phyloP scores from a whole-genome alignment of 2,113 vertebrate species.

The Anoplopoma fimbria region DNA sequence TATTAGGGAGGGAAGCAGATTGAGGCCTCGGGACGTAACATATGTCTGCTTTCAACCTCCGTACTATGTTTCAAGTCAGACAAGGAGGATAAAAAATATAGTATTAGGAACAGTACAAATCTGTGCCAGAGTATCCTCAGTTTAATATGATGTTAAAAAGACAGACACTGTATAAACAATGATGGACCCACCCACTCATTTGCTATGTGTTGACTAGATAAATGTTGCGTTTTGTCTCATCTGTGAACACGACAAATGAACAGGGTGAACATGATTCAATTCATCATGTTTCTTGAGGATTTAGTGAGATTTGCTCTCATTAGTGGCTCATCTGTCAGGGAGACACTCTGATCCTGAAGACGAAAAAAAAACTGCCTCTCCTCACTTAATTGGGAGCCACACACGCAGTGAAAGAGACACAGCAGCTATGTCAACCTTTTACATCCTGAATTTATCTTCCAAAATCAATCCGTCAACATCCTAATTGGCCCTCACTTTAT shows the following conservation, averaged over 20 bases:
- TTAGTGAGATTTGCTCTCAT: slow-evolving; percentile 81
- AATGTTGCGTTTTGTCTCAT: slow-evolving; percentile 73
- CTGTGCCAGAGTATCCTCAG: not conserved
- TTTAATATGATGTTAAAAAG: slow-evolving; percentile 40
- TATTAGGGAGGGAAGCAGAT: slow-evolving; percentile 82
- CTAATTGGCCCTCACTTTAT: slow-evolving; percentile 84
- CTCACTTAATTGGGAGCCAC: slow-evolving; percentile 82
- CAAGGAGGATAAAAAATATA: slow-evolving; percentile 38
- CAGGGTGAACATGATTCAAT: slow-evolving; percentile 77
- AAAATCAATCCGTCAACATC: slow-evolving; percentile 87
- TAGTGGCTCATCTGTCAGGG: slow-evolving; percentile 82
- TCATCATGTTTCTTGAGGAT: slow-evolving; percentile 82
- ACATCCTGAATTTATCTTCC: slow-evolving; percentile 84
- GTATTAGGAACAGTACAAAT: slow-evolving; percentile 18
- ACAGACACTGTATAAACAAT: slow-evolving; percentile 54
- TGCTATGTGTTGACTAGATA: slow-evolving; percentile 78
- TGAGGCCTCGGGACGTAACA: slow-evolving; percentile 83
- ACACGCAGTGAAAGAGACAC: slow-evolving; percentile 81
- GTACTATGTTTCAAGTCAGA: slow-evolving; percentile 44
- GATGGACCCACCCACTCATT: slow-evolving; percentile 69
- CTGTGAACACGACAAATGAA: slow-evolving; percentile 76
- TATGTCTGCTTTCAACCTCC: slow-evolving; percentile 75
- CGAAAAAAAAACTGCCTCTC: slow-evolving; percentile 68
- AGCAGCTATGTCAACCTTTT: slow-evolving; percentile 85
- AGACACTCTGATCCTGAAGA: slow-evolving; percentile 79